phyloP scores from a whole-genome alignment of 1,140 invertebrate genomes.

The Polypedilum vanderplanki region DNA sequence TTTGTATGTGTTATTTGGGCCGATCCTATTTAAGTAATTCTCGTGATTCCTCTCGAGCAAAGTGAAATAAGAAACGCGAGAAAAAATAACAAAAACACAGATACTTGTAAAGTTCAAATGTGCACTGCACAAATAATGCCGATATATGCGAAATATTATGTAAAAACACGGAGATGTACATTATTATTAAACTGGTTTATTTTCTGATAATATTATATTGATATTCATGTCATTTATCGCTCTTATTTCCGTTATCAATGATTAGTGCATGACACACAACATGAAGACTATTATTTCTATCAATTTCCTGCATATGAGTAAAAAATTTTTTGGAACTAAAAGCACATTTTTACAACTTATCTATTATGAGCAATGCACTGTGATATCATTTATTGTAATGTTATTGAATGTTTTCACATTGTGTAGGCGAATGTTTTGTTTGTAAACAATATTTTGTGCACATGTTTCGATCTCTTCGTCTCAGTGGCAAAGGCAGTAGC shows the following conservation, averaged over 20 bases:
- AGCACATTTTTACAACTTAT: no score
- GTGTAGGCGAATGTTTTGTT: conserved; percentile 16
- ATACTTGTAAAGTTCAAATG: neutral
- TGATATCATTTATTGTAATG: neutral
- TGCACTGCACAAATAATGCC: neutral
- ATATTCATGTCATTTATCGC: no score
- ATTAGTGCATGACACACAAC: no score
- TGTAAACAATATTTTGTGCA: neutral
- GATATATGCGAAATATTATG: neutral
- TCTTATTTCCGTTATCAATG: no score
- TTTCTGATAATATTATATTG: no score
- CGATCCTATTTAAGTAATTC: conserved; percentile 5
- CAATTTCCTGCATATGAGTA: no score
- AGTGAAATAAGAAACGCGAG: neutral
- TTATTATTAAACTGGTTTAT: neutral
- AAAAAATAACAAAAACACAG: neutral
- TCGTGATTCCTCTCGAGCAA: neutral
- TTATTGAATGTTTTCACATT: neutral
- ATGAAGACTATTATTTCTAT: no score
- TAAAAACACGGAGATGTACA: neutral
- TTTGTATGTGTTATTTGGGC: conserved; percentile 11
- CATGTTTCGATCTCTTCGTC: neutral
- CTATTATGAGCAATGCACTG: neutral
- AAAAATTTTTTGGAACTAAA: no score
- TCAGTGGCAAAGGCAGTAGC: neutral